Evolutionary conservation across 2,888 invertebrate genomes (phyloP), one percentile per base, ranked within the genome.

Genomic region (Hedya salicella): DNA sequence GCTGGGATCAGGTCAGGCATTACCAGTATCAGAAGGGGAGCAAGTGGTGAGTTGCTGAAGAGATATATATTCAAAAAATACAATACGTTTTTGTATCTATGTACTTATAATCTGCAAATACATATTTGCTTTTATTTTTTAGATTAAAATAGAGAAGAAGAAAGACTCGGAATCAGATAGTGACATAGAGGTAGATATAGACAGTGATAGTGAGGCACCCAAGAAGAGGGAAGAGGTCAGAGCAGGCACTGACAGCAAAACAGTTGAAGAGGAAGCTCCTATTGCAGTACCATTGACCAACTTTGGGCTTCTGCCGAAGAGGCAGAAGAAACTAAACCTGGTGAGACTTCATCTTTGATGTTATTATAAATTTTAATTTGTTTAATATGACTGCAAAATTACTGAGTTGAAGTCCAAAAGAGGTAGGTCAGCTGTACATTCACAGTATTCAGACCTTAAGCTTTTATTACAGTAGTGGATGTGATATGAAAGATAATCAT

Each of bases 141-240:
- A 93, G 93, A 92, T 93, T 70, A 92, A 92, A 85, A 88, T 93
- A 61, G 91, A 90, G 69, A 93, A 93, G 75, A 89, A 89, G 65
- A 87, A 88, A 70, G 87, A 89, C 50, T 87, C 89, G 0, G 92
- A 93, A 30, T 83, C 88, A 60, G 93, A 93, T 14, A 92, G 92
- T 78, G 95, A 95, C 72, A 88, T 94, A 71, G 95, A 95, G 66
- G 86, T 95, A 69, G 94, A 95, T 68, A 83, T 94, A 70, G 94
- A 94, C 75, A 93, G 93, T 73, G 92, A 92, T 53, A 86, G 81
- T 69, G 92, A 90, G 44, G 74, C 72, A 13, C 70, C 67, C 13
- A 59, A 64, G 5, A 71, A 62, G 3, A 78, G 72, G 44, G 72
- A 39, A 19, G 21, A 4, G 3, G 21, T 50, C 11, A 67, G 44